Evolutionary conservation across 2,797 vertebrate species (phyloP).

Genomic region (Anas bahamensis): DNA sequence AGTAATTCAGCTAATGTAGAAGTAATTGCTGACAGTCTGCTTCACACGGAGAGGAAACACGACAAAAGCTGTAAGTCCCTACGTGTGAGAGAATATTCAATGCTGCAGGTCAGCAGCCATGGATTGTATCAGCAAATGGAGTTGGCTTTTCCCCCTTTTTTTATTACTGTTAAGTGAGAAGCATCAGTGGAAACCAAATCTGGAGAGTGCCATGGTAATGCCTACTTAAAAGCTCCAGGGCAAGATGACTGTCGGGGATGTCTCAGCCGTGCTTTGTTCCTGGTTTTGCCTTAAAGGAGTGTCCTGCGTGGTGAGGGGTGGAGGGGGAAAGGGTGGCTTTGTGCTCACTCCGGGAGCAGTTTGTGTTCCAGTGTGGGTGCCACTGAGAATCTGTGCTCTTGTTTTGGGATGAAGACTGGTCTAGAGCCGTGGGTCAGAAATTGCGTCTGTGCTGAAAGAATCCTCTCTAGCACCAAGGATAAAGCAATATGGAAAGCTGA

Average conservation of each 20-base stretch:
- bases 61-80: background rate
- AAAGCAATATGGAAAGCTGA: background rate
- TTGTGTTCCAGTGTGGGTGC: background rate
- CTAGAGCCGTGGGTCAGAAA: background rate
- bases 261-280: background rate
- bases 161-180: background rate
- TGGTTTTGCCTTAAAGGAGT: background rate
- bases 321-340: background rate
- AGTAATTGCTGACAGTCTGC: constrained; percentile 35
- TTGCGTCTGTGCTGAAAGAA: background rate
- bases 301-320: background rate
- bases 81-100: background rate
- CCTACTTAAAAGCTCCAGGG: background rate
- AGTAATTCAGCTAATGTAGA: constrained; percentile 56
- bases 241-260: background rate
- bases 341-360: background rate
- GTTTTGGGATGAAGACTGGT: background rate
- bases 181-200: background rate
- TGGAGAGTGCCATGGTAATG: background rate
- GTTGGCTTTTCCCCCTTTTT: background rate
- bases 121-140: background rate
- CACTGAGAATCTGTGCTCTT: background rate
- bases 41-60: background rate
- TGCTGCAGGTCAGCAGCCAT: background rate
- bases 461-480: background rate